Evolutionary conservation across 2,888 invertebrate species (phyloP).

Genomic region (Melanophora roralis): DNA sequence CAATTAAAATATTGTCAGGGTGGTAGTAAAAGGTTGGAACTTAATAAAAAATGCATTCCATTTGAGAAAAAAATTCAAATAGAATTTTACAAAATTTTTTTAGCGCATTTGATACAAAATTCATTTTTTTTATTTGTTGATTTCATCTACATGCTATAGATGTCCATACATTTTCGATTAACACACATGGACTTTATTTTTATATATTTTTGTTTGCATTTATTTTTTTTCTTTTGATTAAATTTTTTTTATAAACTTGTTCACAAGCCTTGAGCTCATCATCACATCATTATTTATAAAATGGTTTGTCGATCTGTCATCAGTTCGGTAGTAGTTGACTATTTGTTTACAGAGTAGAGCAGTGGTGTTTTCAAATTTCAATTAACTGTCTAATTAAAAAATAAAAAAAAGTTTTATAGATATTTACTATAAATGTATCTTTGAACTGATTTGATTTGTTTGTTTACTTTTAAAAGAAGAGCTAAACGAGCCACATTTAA

Average conservation of each 20-base stretch:
- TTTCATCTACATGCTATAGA: constrained; percentile 29
- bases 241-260: neutral
- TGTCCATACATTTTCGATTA: constrained; percentile 51
- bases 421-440: constrained; percentile 10
- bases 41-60: constrained; percentile 29
- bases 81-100: constrained; percentile 14
- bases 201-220: constrained; percentile 23
- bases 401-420: constrained; percentile 5
- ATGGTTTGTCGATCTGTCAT: constrained; percentile 16
- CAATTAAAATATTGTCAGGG: neutral
- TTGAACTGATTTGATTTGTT: constrained; percentile 34
- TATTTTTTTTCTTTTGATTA: constrained; percentile 3
- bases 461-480: constrained; percentile 39
- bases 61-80: neutral
- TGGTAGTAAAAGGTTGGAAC: neutral
- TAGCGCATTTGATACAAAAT: constrained; percentile 15
- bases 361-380: constrained; percentile 54
- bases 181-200: constrained; percentile 51
- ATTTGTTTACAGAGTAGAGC: constrained; percentile 13
- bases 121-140: constrained; percentile 43
- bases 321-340: constrained; percentile 38
- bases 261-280: constrained; percentile 24
- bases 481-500: neutral
- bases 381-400: constrained; percentile 53
- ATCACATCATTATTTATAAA: neutral